Evolutionary conservation across 92 coral and sea anemone species (phyloP), one percentile per base, ranked within the genome.

Genomic region (Palythoa grandis): DNA sequence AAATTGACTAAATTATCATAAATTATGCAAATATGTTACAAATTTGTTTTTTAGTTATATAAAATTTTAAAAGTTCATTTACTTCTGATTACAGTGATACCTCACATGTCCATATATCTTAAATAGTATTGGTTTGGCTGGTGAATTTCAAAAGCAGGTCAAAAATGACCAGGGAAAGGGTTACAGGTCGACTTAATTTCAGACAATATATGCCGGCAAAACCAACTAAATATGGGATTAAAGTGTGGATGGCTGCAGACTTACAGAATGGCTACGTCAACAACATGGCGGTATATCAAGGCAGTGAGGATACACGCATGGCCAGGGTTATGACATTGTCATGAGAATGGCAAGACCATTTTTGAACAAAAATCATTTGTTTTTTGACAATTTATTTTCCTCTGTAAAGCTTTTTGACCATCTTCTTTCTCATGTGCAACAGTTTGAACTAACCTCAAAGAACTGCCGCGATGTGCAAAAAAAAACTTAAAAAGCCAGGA

Each of bases 341-440:
- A 91, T 61, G 56, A 89, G 60, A 20, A 43, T 93, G 82, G 48
- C 48, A n/a, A 75, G 82, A 14, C 96, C 92, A n/a, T 91, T 82
- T 66, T 70, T 91, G 90, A 93, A 88, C 79, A 85, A 52, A n/a
- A 76, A 93, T 19, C 93, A 73, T 73, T 24, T 73, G 77, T 73
- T 73, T 13, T 73, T 72, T 72, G 56, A 72, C 52, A 72, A 72
- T 35, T 71, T 72, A 35, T 82, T 83, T 72, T 72, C 52, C 35
- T 72, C 76, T 7, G 85, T 87, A 74, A 86, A 67, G 68, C 66
- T 93, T 29, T 74, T 93, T 11, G 91, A 88, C 4, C 89, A 93
- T 77, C 79, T 91, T 2, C 77, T 90, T 58, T 35, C 83, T 23
- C 88, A 3, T 91, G 93, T 72, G 88, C 77, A 7, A 92, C 90